Base-by-base conservation (phyloP, 2,113 vertebrate species). In the Atherinomorus stipes region DNA sequence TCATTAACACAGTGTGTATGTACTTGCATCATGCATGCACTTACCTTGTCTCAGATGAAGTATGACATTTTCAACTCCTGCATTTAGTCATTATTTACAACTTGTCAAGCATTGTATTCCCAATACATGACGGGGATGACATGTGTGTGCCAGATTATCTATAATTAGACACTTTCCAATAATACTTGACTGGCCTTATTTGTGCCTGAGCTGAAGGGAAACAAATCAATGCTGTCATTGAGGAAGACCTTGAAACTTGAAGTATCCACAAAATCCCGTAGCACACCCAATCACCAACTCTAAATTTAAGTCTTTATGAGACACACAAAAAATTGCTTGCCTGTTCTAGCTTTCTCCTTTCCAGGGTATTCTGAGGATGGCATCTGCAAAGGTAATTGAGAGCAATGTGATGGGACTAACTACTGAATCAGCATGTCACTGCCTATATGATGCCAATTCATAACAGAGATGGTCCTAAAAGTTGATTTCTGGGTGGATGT, bases 371-470 rank as follows among this genome's bases (percentile, higher is more conserved):
- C 77, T 60, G 45, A 79, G 62, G 44, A 51, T 13, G 15, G 49
- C 53, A 65, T 19, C 8, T n/a, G 73, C 18, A 58, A 23, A 52
- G 64, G 59, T 81, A 84, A 88, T 85, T 80, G 81, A 50, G 26
- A 65, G 58, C 25, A 71, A 61, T 70, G 74, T 76, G 74, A 72
- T 73, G 38, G 77, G 42, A 64, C 34, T 13, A 63, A 22, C 54
- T 42, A 77, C 60, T n/a, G 51, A 84, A 76, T 87, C 72, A 77
- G 80, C 51, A 56, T 28, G 37, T 54, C 15, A 11, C 45, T 31
- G 57, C 59, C 45, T 56, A 53, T 73, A 64, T 68, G 68, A 79
- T 21, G 54, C 44, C 68, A 26, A 13, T 62, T 63, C 34, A 42
- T 74, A 79, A 76, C 71, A 7, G 51, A 10, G 34, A 56, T 50